Evolutionary conservation across 2,113 vertebrate genomes (phyloP).

Genomic region (Notarius lentiginosus): DNA sequence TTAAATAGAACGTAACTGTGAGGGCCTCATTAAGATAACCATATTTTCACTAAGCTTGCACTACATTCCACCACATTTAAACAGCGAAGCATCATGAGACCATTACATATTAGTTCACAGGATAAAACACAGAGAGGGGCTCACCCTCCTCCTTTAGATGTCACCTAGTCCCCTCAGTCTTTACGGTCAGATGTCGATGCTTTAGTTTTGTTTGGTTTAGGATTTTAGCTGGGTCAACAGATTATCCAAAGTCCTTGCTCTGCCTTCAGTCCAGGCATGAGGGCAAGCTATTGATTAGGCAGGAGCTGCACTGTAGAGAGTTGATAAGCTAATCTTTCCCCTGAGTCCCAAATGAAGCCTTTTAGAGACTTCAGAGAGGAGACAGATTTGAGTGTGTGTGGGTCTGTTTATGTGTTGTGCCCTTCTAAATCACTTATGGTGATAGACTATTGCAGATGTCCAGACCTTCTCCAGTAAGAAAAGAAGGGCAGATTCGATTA

Average conservation of each 20-base stretch:
- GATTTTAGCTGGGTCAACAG: slow-evolving; percentile 65
- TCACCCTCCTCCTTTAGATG: slow-evolving; percentile 50
- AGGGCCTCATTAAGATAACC: slow-evolving; percentile 34
- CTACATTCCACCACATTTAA: slow-evolving; percentile 26
- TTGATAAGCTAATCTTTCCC: slow-evolving; percentile 77
- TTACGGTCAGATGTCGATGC: slow-evolving; percentile 16
- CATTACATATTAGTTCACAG: slow-evolving; percentile 65
- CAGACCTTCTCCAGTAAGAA: slow-evolving; percentile 48
- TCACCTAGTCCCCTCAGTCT: slow-evolving; percentile 44
- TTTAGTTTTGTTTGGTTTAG: slow-evolving; percentile 55
- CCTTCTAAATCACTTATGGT: slow-evolving; percentile 56
- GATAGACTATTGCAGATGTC: slow-evolving; percentile 57
- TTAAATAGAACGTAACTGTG: not conserved
- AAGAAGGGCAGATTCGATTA: not conserved
- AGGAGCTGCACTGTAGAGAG: slow-evolving; percentile 62
- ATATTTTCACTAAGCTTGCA: slow-evolving; percentile 52
- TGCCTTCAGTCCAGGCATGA: slow-evolving; percentile 62
- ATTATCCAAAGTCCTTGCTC: slow-evolving; percentile 75
- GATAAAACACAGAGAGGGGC: slow-evolving; percentile 39
- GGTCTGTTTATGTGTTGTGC: slow-evolving; percentile 16
- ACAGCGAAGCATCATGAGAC: slow-evolving; percentile 12
- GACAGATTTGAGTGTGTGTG: slow-evolving; percentile 5
- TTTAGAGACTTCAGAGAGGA: slow-evolving; percentile 27
- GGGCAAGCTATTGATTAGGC: slow-evolving; percentile 71
- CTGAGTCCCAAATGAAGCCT: slow-evolving; percentile 54